A percentile compares a stretch with the other conserved stretches of the same genome.
Evolutionary conservation across 1,140 invertebrate genomes (phyloP).

Genomic region (Cherax quadricarinatus): DNA sequence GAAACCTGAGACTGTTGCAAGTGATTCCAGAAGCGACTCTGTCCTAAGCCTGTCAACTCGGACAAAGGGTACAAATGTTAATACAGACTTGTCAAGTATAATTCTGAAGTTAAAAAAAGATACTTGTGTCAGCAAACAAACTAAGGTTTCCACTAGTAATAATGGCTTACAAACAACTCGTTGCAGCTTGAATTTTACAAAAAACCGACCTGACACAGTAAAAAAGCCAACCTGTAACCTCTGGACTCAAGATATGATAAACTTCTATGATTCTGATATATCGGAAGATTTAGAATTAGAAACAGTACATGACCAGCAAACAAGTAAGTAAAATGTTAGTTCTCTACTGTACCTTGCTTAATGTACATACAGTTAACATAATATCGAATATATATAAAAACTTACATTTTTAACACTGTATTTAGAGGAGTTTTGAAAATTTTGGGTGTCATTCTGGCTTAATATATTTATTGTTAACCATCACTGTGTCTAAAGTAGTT

Average conservation of each 20-base stretch:
- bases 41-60: neutral
- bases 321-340: constrained; percentile 10
- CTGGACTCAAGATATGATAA: constrained; percentile 47
- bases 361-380: too few relatives aligned
- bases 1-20: neutral
- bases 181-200: constrained; percentile 10
- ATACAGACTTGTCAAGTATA: neutral
- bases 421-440: too few relatives aligned
- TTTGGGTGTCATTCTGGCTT: too few relatives aligned
- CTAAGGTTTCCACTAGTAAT: neutral
- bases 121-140: neutral
- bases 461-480: too few relatives aligned
- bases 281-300: constrained; percentile 42
- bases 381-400: too few relatives aligned
- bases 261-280: constrained; percentile 49
- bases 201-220: neutral
- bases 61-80: constrained; percentile 23
- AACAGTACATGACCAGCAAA: constrained; percentile 35
- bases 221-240: constrained; percentile 8
- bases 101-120: neutral
- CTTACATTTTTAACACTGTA: too few relatives aligned
- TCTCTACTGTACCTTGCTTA: neutral
- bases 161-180: too few relatives aligned
- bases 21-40: constrained; percentile 6
- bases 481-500: too few relatives aligned